Base-by-base conservation (phyloP, 2,113 vertebrate species). In the Suncus etruscus region DNA sequence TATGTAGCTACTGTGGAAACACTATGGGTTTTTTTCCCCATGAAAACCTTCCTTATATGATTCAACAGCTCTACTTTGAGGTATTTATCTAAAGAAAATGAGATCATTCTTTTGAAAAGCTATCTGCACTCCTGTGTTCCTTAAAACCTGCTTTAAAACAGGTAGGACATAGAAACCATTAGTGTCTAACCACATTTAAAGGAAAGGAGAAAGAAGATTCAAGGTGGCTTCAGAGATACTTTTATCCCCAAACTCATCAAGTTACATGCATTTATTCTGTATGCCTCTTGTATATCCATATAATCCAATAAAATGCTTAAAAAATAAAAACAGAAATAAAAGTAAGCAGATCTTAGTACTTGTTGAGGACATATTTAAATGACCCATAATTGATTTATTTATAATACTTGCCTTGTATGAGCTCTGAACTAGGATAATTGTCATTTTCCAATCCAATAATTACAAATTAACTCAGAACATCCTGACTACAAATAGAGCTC, bases 401-500 rank as follows among this genome's bases (percentile, higher is more conserved):
- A 63, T 29, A 54, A 4, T 74, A 66, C 14, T 32, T 27, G 51
- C n/a, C 24, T 74, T n/a, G 18, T 79, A 50, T 89, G 8, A 94
- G 31, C 73, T 68, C 25, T 65, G 48, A 84, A 61, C 12, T 10
- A 54, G 47, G 11, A 27, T 27, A 87, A 14, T 75, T 76, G 66
- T 16, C 63, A 16, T 79, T 83, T 95, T 90, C 78, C 47, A 70
- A 75, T 24, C 87, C 69, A 80, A 0, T 29, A 25, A 22, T 76
- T 75, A 69, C 48, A 79, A 25, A 65, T 54, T 76, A 92, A 51
- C 72, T 79, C 29, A 61, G 48, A 88, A 29, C 88, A 95, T 70
- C 68, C 83, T 83, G 90, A 77, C 32, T 74, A 54, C 78, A 75
- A 75, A 61, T 70, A 87, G 76, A 91, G n/a, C 66, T 68, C 83